These are phyloP conservation scores for human (Homo sapiens) DNA, from an alignment of 2,113 vertebrate species.

Conservation along the genomic window DNA sequence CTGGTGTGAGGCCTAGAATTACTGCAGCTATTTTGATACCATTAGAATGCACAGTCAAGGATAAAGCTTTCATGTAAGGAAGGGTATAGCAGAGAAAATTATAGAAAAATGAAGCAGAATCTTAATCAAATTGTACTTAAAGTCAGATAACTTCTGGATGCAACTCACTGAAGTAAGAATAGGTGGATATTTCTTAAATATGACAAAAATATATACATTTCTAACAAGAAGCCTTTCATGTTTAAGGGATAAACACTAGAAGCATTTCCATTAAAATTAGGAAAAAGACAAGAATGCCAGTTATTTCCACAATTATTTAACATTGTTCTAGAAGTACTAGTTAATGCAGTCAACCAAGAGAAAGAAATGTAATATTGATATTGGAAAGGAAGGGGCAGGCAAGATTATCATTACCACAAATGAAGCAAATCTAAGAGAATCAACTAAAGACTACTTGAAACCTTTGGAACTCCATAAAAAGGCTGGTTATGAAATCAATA, in stretches of 20 bases:
- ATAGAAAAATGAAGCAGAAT: not conserved
- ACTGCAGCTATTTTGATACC: not conserved
- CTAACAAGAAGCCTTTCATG: not conserved
- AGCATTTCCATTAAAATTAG: not conserved
- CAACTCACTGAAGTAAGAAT: not conserved
- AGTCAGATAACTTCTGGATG: not conserved
- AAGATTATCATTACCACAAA: not conserved
- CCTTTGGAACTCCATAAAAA: not conserved
- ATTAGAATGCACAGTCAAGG: not conserved
- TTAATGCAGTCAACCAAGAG: not conserved
- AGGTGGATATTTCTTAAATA: not conserved
- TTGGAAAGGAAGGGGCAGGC: not conserved
- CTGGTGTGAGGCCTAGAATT: not conserved
- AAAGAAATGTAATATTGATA: not conserved
- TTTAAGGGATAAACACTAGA: not conserved
- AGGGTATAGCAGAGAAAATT: not conserved
- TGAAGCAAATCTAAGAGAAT: not conserved
- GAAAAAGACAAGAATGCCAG: not conserved
- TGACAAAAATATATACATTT: not conserved
- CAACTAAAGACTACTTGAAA: conserved; percentile 27
- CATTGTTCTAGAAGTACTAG: not conserved
- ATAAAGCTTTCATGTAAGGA: not conserved
- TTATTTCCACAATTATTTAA: conserved; percentile 31
- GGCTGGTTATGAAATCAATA: not conserved
- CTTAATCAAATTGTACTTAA: conserved; percentile 15